Evolutionary conservation across 2,113 vertebrate species (phyloP), one percentile per base, ranked within the genome.

Genomic region (Lonchura striata): DNA sequence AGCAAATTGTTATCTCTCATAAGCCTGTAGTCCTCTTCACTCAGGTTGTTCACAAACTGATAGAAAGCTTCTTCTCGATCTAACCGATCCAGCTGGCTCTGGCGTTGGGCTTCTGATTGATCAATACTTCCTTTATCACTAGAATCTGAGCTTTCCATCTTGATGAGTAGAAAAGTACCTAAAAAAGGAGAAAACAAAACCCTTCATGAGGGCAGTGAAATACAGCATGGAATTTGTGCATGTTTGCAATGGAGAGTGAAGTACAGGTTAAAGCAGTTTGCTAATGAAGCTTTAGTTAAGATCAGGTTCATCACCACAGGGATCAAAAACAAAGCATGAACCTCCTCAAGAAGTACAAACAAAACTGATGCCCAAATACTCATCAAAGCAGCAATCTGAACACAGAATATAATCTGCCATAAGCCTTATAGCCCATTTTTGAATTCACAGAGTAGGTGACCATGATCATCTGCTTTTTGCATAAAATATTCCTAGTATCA

Each of bases 1-100:
- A 99, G 97, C 83, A 99, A 98, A 96, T 99, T 99, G 97, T 99
- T 99, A 96, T 99, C 99, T 93, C 99, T 99, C 99, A 99, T 99
- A 87, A 99, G 98, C 76, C 99, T 98, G 97, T 99, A 99, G 94
- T 99, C 99, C 88, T 99, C 99, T 94, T 99, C 99, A 91, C 99
- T 99, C 92, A 99, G 98, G 96, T 99, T 99, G 98, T 99, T 99
- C 81, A 99, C 99, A 97, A 99, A 99, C 90, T 99, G 99, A 96
- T 99, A 99, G 97, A 99, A 99, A 92, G 99, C 99, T 96, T 99
- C 99, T 84, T 99, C 99, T 87, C 99, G 97, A 96, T 98, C 98
- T 76, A 99, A 97, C 16, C 99, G 98, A 94, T 99, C 99, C 95
- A 98, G 98, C 86, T 99, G 99, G 94, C 99, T 98, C 65, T 98